Evolutionary conservation across 2,888 invertebrate genomes (phyloP).

Genomic region (Habrosyne pyritoides): DNA sequence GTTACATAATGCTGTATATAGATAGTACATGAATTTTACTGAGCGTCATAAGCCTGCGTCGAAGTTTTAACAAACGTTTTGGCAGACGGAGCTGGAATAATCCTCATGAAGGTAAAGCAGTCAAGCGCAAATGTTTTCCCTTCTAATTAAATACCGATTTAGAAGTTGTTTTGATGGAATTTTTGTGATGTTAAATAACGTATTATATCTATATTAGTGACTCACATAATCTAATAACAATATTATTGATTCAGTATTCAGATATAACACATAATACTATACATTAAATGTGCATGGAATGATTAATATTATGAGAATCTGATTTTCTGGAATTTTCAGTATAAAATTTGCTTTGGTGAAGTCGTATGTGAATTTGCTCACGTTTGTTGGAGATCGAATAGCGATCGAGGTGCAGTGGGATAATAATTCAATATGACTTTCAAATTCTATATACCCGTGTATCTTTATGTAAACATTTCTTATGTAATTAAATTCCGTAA

Average conservation of each 20-base stretch:
- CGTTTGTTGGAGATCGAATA: neutral
- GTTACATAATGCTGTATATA: too few species aligned
- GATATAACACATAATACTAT: too few species aligned
- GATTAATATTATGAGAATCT: neutral
- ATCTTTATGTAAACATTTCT: too few species aligned
- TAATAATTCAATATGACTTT: too few species aligned
- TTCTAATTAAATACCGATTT: neutral
- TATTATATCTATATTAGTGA: neutral
- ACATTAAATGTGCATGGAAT: too few species aligned
- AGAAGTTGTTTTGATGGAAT: neutral
- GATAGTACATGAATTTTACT: neutral
- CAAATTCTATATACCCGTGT: neutral
- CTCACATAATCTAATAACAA: neutral
- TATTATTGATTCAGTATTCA: neutral
- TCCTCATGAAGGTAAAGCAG: neutral
- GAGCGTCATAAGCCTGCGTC: neutral
- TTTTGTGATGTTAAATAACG: neutral
- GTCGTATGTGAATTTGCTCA: neutral
- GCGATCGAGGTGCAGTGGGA: neutral
- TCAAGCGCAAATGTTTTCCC: neutral
- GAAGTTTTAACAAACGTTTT: neutral
- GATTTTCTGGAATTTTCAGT: neutral
- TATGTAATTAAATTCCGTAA: too few species aligned
- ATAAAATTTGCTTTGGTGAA: neutral
- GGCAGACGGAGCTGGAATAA: neutral